Conservation (phyloP, 2,888 invertebrate genomes). For the Drosophila putrida region DNA sequence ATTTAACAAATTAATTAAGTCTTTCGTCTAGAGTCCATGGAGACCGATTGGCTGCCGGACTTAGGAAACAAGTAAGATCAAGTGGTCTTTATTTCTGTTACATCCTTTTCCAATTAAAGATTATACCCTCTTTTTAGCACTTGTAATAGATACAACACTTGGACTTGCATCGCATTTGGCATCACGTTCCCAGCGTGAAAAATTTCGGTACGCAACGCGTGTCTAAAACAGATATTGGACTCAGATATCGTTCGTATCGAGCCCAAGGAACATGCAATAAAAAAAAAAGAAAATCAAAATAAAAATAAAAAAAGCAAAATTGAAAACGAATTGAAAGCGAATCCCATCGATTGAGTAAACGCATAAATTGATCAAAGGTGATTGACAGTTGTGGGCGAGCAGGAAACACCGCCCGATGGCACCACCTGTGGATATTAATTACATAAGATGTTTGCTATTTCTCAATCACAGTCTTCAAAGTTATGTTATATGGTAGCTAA, state of each 20-base stretch:
- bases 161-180: conserved; percentile 38
- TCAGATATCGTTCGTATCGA: conserved; percentile 53
- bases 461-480: conserved; percentile 12
- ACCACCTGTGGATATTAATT: conserved; percentile 19
- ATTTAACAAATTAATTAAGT: not conserved
- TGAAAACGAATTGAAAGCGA: conserved; percentile 46
- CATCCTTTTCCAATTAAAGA: too few species aligned
- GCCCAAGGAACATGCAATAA: conserved; percentile 55
- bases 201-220: conserved; percentile 67
- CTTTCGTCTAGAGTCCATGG: too few species aligned
- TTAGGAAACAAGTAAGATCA: too few species aligned
- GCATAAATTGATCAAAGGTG: conserved; percentile 64
- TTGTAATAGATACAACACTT: not conserved
- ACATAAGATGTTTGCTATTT: conserved; percentile 21
- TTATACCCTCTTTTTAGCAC: not conserved
- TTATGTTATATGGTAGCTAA: not conserved
- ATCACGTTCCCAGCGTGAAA: conserved; percentile 62
- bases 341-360: conserved; percentile 69
- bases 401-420: conserved; percentile 51
- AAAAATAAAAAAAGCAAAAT: conserved; percentile 14
- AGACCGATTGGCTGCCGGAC: too few species aligned
- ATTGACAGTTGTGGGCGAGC: conserved; percentile 75
- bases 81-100: too few species aligned
- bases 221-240: conserved; percentile 67
- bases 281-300: conserved; percentile 11